A percentile compares a stretch with the other conserved stretches of the same genome.
phyloP scores from a whole-genome alignment of 2,113 vertebrate species.

The Podarcis muralis region DNA sequence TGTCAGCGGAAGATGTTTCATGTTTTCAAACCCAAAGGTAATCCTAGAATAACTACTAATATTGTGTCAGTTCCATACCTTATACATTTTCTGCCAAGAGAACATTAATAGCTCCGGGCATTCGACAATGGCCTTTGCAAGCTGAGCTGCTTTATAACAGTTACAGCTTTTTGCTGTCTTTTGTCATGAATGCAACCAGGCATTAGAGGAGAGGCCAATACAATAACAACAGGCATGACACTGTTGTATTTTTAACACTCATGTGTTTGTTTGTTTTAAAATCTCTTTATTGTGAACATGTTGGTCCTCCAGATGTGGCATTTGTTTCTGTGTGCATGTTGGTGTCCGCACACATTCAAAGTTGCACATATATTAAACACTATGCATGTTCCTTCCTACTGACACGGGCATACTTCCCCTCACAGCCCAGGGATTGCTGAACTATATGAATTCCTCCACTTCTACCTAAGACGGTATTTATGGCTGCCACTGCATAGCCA shows the following conservation, averaged over 20 bases:
- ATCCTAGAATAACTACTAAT: background rate
- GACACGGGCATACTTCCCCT: background rate
- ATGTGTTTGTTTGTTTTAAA: background rate
- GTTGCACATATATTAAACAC: background rate
- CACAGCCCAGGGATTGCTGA: background rate
- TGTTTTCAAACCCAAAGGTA: background rate
- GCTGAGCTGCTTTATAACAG: background rate
- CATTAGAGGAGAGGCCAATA: too few species aligned
- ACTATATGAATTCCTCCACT: background rate
- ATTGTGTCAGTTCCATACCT: background rate
- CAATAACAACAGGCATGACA: too few species aligned
- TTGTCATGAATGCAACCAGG: too few species aligned
- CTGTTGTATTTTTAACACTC: background rate
- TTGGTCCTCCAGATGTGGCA: background rate
- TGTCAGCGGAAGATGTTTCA: background rate
- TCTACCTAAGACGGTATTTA: background rate
- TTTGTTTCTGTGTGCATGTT: background rate
- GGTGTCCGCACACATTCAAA: background rate
- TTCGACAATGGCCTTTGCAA: accelerated
- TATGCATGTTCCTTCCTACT: background rate
- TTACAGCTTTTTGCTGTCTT: accelerated
- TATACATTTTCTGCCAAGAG: background rate
- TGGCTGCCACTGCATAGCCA: background rate
- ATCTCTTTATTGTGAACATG: background rate
- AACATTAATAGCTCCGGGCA: background rate